Evolutionary conservation across 2,888 invertebrate genomes (phyloP), one percentile per base, ranked within the genome.

Genomic region (Drosophila rellima): DNA sequence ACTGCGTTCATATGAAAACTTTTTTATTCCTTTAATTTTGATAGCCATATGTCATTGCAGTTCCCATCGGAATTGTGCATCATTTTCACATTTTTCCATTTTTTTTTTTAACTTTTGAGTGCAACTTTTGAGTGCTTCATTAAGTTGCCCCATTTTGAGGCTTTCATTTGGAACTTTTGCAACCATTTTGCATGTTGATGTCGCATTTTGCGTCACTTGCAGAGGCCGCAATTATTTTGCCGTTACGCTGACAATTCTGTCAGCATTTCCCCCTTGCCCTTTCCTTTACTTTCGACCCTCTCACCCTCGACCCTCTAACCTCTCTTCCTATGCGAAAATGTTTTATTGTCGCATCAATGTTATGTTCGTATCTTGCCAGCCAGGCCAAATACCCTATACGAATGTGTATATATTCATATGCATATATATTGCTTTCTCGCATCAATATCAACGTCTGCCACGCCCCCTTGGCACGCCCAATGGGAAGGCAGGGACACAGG

Each of bases 161-260:
- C 57, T 31, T 60, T n/a, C 63, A 52, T 50, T 39, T 44, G 20
- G 18, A 51, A 68, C 31, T 68, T 35, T 68, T 62, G 59, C 63
- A 37, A 42, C 51, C 51, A 56, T 56, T 83, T 83, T 72, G 70
- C 81, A 86, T 74, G 80, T 83, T 78, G 66, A 74, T 82, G 88
- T 63, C 66, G 52, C 76, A 68, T 71, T 74, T 66, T 56, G 68
- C 63, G 78, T 73, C 74, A 74, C 65, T 74, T 75, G 64, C 65
- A 77, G 70, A 50, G 68, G 62, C 72, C 63, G 72, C 85, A 84
- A 84, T 84, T 78, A 78, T 84, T 87, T 77, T 76, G 70, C 63
- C 63, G 68, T 86, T 82, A 70, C 63, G 40, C 65, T 45, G 60
- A 74, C 74, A 65, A 60, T 69, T 62, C 47, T 64, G 74, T 50